Evolutionary conservation across 2,888 invertebrate genomes (phyloP).

Genomic region (Oscheius sp.): DNA sequence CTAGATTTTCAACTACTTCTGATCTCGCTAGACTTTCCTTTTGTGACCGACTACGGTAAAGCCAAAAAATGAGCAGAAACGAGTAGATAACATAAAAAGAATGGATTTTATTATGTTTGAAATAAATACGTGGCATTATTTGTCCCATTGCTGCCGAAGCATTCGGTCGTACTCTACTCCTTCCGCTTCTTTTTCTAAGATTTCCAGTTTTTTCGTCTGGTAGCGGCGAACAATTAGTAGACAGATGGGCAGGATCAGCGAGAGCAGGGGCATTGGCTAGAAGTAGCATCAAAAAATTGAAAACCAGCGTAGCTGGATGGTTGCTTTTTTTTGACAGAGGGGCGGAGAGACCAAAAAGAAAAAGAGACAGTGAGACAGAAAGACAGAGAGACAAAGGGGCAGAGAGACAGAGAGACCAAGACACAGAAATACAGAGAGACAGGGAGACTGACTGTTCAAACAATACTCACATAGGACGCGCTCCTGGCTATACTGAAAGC

Average conservation of each 20-base stretch:
- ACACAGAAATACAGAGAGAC: too few relatives aligned
- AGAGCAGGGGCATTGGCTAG: slow-evolving; percentile 26
- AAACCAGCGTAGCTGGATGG: too few relatives aligned
- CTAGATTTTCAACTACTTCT: too few relatives aligned
- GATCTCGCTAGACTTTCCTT: slow-evolving; percentile 2
- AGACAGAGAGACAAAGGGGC: too few relatives aligned
- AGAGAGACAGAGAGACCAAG: too few relatives aligned
- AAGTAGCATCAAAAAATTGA: background rate
- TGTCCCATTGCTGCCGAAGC: slow-evolving; percentile 21
- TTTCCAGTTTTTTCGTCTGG: background rate
- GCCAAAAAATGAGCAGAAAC: slow-evolving; percentile 10
- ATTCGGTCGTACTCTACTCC: background rate
- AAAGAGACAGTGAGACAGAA: too few relatives aligned
- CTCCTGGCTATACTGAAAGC: slow-evolving; percentile 20
- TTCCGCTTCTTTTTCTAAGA: slow-evolving; percentile 10
- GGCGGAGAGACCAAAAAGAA: too few relatives aligned
- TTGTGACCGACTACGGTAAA: background rate
- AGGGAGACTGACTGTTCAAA: background rate
- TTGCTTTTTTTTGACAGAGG: background rate
- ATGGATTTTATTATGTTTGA: background rate
- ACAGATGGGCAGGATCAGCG: slow-evolving; percentile 1
- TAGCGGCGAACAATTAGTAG: background rate
- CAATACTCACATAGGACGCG: background rate
- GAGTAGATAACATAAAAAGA: too few relatives aligned
- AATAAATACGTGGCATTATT: slow-evolving; percentile 4